Evolutionary conservation across 37 sponge, comb jelly and placozoan genomes (phyloP), one percentile per base, ranked within the genome.

Genomic region (Tethya wilhelma): DNA sequence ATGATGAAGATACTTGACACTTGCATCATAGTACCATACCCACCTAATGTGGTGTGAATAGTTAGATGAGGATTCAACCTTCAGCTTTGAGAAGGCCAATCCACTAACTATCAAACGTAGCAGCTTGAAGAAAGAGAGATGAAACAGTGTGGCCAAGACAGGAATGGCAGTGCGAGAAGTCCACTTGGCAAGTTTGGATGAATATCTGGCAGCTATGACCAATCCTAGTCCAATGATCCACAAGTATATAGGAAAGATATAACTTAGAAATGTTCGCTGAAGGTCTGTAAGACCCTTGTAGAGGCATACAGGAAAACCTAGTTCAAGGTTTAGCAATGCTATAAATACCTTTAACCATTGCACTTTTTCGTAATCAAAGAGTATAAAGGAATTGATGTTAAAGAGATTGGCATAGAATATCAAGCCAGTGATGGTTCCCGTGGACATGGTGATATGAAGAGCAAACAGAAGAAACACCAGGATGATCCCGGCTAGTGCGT

Each of bases 361-460:
- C 1, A 49, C 44, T 23, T 45, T 26, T 4, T 31, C n/a, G 46
- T 11, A 33, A 17, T 55, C 38, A 7, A 77, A 58, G 2, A 70
- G 69, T 4, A 70, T 14, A 0, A 32, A 2, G 2, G 11, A 40
- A 29, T 67, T 77, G 8, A 70, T 58, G 59, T 42, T 68, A 5
- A 77, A 14, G 0, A 85, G 29, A 36, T 77, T 77, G 7, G 78
- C 85, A 77, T 77, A 85, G 37, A 85, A 77, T n/a, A 76, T 77
- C 4, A 76, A 20, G 0, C 78, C 64, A 59, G 56, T 85, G 44
- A 85, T 69, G 26, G 85, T 85, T 29, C 78, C 85, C 5, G 30
- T 70, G 28, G 78, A 23, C 9, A 85, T 62, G 0, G 85, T 85
- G 32, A 85, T 78, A 22, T 69, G 79, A 20, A 85, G 65, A 30